phyloP scores from a whole-genome alignment of 2,797 vertebrate genomes.

The Platyrinchus mystaceus region DNA sequence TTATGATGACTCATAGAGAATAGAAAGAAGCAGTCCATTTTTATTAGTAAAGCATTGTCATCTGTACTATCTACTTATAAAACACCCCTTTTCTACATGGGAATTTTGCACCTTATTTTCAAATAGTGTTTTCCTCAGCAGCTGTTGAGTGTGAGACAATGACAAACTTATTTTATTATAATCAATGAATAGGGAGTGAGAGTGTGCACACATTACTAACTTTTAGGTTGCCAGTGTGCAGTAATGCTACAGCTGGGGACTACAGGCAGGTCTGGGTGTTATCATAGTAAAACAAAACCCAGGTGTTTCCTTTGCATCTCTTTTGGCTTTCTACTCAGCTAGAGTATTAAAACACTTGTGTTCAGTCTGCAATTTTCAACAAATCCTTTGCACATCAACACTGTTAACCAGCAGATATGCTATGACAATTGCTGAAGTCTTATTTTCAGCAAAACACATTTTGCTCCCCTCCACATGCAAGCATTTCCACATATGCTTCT shows the following conservation, averaged over 20 bases:
- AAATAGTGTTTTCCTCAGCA: neutral
- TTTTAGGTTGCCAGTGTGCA: neutral
- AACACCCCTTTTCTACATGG: neutral
- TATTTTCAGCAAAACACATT: constrained; percentile 34
- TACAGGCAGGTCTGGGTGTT: neutral
- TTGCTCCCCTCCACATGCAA: neutral
- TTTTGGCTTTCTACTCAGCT: neutral
- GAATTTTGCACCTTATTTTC: neutral
- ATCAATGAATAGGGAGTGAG: neutral
- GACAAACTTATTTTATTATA: neutral
- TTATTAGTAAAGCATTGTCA: neutral
- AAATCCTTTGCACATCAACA: neutral
- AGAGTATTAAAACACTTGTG: neutral
- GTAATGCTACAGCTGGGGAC: neutral
- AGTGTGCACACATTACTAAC: neutral
- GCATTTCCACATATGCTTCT: constrained; percentile 34
- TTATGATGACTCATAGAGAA: neutral
- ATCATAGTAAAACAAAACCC: neutral
- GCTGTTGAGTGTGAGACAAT: neutral
- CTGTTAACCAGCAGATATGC: neutral
- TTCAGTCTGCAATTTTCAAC: neutral
- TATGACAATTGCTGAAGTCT: neutral
- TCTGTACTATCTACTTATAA: neutral
- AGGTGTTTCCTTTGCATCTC: neutral
- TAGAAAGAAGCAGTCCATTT: neutral